phyloP scores from a whole-genome alignment of 2,888 invertebrate species.

The Yponomeuta sedellus region DNA sequence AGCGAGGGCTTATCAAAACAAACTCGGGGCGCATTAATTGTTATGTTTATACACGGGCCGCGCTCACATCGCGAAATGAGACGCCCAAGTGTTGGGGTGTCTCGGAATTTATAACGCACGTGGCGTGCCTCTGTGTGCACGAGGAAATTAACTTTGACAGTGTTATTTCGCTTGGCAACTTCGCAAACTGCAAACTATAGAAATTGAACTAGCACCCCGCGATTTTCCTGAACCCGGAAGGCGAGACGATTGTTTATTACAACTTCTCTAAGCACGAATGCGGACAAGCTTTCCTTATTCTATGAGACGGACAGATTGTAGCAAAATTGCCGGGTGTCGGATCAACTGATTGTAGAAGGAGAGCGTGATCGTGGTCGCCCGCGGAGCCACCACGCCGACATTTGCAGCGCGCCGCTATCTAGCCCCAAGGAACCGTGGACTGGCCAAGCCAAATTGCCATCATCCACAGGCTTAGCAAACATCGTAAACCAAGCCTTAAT shows the following conservation, averaged over 20 bases:
- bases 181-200: slow-evolving; percentile 5
- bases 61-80: slow-evolving; percentile 24
- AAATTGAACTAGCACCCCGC: not conserved
- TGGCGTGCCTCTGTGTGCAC: slow-evolving; percentile 24
- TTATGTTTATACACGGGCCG: slow-evolving; percentile 29
- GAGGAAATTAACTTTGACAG: slow-evolving; percentile 39
- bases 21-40: slow-evolving; percentile 31
- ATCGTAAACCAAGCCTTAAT: slow-evolving; percentile 37
- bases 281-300: not conserved
- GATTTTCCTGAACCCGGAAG: not conserved
- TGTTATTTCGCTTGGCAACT: slow-evolving; percentile 26
- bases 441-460: slow-evolving; percentile 36
- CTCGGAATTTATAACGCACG: slow-evolving; percentile 39
- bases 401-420: slow-evolving; percentile 31
- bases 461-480: slow-evolving; percentile 24
- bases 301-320: slow-evolving; percentile 9
- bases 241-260: not conserved
- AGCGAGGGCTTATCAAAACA: slow-evolving; percentile 31
- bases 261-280: not conserved
- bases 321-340: slow-evolving; percentile 10
- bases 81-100: slow-evolving; percentile 22
- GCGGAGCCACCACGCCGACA: slow-evolving; percentile 39
- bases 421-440: slow-evolving; percentile 34
- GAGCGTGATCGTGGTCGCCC: slow-evolving; percentile 37
- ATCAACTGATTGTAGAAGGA: not conserved